These are phyloP conservation scores for Mellivora capensis DNA, from an alignment of 2,113 vertebrate species.

Conservation along the genomic window DNA sequence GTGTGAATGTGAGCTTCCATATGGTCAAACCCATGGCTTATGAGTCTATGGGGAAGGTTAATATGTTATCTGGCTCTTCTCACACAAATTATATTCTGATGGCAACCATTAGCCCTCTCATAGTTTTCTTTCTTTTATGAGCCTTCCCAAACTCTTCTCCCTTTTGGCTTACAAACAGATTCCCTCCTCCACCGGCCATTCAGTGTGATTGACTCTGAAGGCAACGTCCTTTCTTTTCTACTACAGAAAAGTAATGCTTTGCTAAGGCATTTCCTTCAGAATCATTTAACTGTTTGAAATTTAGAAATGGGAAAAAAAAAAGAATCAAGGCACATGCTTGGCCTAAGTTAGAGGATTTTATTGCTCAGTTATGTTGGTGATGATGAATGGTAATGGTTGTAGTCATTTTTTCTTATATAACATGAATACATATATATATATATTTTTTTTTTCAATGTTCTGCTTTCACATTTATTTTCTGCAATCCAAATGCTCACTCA, in stretches of 20 bases:
- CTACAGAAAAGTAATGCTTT: background rate
- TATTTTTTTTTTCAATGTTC: background rate
- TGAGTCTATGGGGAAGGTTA: slow-evolving; percentile 70
- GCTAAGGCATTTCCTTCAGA: background rate
- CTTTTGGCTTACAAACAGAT: slow-evolving; percentile 9
- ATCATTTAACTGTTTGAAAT: background rate
- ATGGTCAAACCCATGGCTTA: slow-evolving; percentile 71
- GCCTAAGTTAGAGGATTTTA: slow-evolving; percentile 29
- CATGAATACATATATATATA: background rate
- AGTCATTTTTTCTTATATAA: slow-evolving; percentile 38
- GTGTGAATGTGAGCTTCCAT: slow-evolving; percentile 75
- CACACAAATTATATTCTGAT: slow-evolving; percentile 70
- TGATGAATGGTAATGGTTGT: slow-evolving; percentile 20
- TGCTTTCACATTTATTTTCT: slow-evolving; percentile 40
- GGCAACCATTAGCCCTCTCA: slow-evolving; percentile 54
- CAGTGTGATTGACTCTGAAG: background rate
- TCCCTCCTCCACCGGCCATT: background rate
- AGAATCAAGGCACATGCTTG: background rate
- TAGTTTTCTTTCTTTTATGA: slow-evolving; percentile 68
- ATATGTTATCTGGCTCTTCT: slow-evolving; percentile 71
- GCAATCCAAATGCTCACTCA: slow-evolving; percentile 17
- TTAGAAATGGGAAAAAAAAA: slow-evolving; percentile 18
- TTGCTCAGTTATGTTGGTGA: slow-evolving; percentile 25
- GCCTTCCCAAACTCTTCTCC: slow-evolving; percentile 34
- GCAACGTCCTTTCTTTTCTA: background rate